Evolutionary conservation across 1,140 invertebrate species (phyloP).

Genomic region (Drosophila chauvacae): DNA sequence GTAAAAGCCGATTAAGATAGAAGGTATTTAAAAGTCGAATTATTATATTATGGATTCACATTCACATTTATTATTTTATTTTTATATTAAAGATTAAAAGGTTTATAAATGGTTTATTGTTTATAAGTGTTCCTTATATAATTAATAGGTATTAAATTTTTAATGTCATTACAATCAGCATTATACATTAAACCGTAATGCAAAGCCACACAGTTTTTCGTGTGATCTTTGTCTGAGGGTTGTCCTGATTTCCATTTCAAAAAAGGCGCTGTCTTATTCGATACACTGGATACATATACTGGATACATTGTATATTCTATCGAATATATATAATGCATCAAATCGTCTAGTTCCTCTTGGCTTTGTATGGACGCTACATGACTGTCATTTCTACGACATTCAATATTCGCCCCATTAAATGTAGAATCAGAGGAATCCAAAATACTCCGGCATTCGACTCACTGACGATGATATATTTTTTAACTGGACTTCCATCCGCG

Average conservation of each 20-base stretch:
- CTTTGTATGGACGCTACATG: neutral
- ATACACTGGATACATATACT: neutral
- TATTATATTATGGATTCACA: too few relatives aligned
- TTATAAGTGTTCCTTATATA: too few relatives aligned
- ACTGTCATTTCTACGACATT: neutral
- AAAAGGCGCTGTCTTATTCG: neutral
- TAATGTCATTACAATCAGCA: neutral
- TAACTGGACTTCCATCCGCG: neutral
- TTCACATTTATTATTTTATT: too few relatives aligned
- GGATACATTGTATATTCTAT: too few relatives aligned
- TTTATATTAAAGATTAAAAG: neutral
- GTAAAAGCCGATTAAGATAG: too few relatives aligned
- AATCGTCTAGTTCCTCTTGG: neutral
- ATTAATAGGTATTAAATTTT: neutral
- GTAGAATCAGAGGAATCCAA: neutral
- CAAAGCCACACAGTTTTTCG: neutral
- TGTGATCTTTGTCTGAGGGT: neutral
- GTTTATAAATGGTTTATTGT: neutral
- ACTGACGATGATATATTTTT: neutral
- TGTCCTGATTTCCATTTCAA: neutral
- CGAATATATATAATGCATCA: accelerated
- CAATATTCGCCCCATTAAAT: neutral
- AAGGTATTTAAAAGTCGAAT: too few relatives aligned
- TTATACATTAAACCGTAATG: neutral
- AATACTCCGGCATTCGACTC: neutral